Evolutionary conservation across 2,888 invertebrate species (phyloP), one percentile per base, ranked within the genome.

Genomic region (Arge pagana): DNA sequence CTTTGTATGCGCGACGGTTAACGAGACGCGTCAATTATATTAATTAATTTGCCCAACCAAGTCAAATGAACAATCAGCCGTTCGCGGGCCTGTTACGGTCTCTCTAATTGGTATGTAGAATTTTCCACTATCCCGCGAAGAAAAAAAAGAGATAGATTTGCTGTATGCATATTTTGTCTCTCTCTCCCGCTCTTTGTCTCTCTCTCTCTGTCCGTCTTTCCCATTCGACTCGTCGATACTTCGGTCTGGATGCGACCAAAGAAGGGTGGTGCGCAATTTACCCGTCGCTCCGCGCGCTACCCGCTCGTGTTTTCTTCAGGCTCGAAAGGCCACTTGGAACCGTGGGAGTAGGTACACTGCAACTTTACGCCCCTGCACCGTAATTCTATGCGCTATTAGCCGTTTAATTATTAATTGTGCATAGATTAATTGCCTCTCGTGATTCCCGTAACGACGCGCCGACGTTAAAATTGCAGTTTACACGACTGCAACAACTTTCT

Each of bases 351-450:
- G 57, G n/a, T n/a, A n/a, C n/a, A n/a, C n/a, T n/a, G n/a, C n/a
- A n/a, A 45, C 33, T 45, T 58, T 64, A 53, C 64, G 73, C 70
- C 72, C 70, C 70, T 72, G 71, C 66, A 64, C 65, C 67, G 67
- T 68, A 71, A 72, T 74, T 74, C 74, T 69, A 75, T 73, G 71
- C 70, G 67, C 69, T 70, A 76, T 76, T 74, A 76, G 74, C 66
- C 70, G 63, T 74, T 74, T 75, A 74, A 75, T 74, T 76, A 75
- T 71, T 69, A 76, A 72, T 74, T 73, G 72, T 70, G 73, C 72
- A 70, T 72, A 71, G 70, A 75, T 74, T 76, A 76, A 75, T 75
- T 76, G 75, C 70, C 71, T 70, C 66, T 69, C 63, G 71, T 72
- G 70, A 73, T 71, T 67, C 70, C 64, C 61, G 65, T 57, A 67